Percentiles rank a stretch among this genome's conserved stretches.
Conservation (phyloP, 2,888 invertebrate species). For the Gnatocerus cornutus region DNA sequence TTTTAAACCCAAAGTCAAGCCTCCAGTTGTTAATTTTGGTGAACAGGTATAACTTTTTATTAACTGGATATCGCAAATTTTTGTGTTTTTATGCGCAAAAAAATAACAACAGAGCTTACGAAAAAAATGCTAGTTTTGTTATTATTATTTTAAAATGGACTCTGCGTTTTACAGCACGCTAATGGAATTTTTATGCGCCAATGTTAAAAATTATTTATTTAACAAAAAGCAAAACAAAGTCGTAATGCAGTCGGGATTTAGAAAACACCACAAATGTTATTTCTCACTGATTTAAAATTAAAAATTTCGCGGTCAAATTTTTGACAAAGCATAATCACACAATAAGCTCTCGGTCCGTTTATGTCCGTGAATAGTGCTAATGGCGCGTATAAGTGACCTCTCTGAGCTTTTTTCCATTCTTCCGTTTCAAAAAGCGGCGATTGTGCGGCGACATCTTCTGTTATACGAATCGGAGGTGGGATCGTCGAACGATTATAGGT, state of each 20-base stretch:
- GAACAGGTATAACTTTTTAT: no score
- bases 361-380: constrained; percentile 19
- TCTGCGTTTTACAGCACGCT: background rate
- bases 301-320: no score
- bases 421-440: constrained; percentile 29
- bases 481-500: constrained; percentile 29
- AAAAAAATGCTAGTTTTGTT: no score
- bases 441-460: constrained; percentile 31
- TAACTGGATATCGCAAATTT: no score
- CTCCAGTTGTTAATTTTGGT: no score
- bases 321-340: no score
- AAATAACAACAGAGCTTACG: no score
- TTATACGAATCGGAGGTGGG: constrained; percentile 27
- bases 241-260: background rate
- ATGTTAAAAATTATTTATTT: background rate
- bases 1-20: no score
- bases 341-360: constrained; percentile 1
- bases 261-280: no score
- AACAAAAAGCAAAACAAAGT: background rate
- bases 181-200: background rate
- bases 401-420: constrained; percentile 27
- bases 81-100: no score
- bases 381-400: constrained; percentile 29
- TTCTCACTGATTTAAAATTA: no score
- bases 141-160: no score